Evolutionary conservation across 2,797 vertebrate genomes (phyloP), one percentile per base, ranked within the genome.

Genomic region (Megalops cyprinoides): DNA sequence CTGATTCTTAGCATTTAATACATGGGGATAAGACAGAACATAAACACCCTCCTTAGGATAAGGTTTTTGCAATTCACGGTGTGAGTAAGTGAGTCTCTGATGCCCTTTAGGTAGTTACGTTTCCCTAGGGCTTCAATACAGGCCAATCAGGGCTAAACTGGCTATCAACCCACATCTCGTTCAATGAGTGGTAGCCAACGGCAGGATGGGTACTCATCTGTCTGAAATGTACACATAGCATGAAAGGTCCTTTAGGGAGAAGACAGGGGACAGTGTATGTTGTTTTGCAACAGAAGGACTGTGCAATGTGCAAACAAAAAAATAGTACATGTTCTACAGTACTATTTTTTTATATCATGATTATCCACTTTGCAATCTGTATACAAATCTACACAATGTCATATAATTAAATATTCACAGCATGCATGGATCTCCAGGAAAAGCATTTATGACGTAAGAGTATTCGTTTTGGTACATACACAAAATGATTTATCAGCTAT

Each of bases 31-130:
- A 67, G 15, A 0, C 7, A 5, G 39, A 39, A 5, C 1, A 14
- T 37, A 53, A 10, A 10, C 18, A 18, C 51, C 51, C 15, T 15
- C 51, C 51, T 53, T 8, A 14, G 15, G 15, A 2, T 1, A 6
- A 28, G n/a, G 37, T 49, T 46, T 86, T 56, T 49, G 75, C 28
- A 4, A 78, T 84, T 77, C 60, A 86, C 86, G 84, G 82, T 87
- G 89, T 53, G n/a, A 51, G 71, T n/a, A 9, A 25, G 42, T 0
- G n/a, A n/a, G n/a, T n/a, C n/a, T n/a, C n/a, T n/a, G n/a, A n/a
- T n/a, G n/a, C n/a, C n/a, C n/a, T n/a, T n/a, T n/a, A n/a, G n/a
- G n/a, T n/a, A n/a, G n/a, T n/a, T n/a, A n/a, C n/a, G n/a, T n/a
- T n/a, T n/a, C n/a, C n/a, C n/a, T n/a, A n/a, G n/a, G n/a, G n/a